phyloP scores from a whole-genome alignment of 2,797 vertebrate species.

The Helostoma temminkii region DNA sequence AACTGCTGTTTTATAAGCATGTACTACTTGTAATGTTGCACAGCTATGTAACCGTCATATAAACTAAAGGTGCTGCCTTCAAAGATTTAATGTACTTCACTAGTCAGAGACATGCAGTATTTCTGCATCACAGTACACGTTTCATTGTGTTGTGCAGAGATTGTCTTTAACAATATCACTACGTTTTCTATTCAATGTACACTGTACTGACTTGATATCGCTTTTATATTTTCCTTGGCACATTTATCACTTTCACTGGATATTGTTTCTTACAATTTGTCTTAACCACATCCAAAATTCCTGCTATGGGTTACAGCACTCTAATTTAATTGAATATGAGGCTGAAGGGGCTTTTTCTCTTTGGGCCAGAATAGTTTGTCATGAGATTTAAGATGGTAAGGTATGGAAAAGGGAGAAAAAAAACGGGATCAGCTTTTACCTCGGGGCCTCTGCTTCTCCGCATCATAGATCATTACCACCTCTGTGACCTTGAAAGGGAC shows the following conservation, averaged over 20 bases:
- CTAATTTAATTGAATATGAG: slow-evolving; percentile 43
- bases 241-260: neutral
- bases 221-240: no score
- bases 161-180: neutral
- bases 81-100: slow-evolving; percentile 5
- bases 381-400: slow-evolving; percentile 91
- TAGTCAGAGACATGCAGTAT: neutral
- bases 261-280: no score
- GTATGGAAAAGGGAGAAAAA: slow-evolving; percentile 85
- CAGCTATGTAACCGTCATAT: neutral
- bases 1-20: slow-evolving; percentile 20
- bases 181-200: neutral
- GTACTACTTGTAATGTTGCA: neutral
- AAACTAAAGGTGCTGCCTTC: neutral
- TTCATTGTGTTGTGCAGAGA: slow-evolving; percentile 11
- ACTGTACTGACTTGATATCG: neutral
- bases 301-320: slow-evolving; percentile 20
- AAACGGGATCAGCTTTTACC: slow-evolving; percentile 98
- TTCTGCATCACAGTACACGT: neutral
- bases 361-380: slow-evolving; percentile 96
- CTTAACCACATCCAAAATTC: slow-evolving; percentile 11
- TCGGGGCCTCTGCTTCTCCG: slow-evolving; percentile 99
- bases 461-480: slow-evolving; percentile 99
- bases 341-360: slow-evolving; percentile 67
- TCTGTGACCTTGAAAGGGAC: slow-evolving; percentile 94